Evolutionary conservation across 2,113 vertebrate species (phyloP), one percentile per base, ranked within the genome.

Genomic region (Triplophysa siluroides): DNA sequence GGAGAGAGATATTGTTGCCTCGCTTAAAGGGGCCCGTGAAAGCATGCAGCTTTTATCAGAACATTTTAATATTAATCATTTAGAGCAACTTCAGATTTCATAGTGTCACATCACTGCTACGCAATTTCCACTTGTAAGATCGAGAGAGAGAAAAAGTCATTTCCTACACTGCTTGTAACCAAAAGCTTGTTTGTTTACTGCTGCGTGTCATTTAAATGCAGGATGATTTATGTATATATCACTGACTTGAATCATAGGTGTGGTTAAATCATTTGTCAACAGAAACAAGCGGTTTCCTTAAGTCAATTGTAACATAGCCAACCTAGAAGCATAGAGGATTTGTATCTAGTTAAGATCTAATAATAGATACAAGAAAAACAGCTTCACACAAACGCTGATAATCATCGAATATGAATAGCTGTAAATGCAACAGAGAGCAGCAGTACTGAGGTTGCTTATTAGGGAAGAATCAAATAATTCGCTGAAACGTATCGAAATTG

Each of bases 51-150:
- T 93, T 93, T 96, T 95, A 96, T 96, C 95, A 95, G 92, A 95
- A 93, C 94, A 92, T 94, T 96, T 95, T 96, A 96, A 96, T 96
- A 95, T 96, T 95, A 96, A 96, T 95, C 94, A 91, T 91, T 92
- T 92, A 64, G 92, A 95, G 94, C 91, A 93, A 94, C 89, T 92
- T 86, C 84, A 88, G 92, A 92, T 89, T 90, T 93, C 91, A 91
- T 91, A 91, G 92, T 92, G 89, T 80, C 92, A 94, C 60, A 61
- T 84, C 76, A 43, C 78, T 54, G 56, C 38, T 14, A 45, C 47
- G 26, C 16, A 47, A 54, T 47, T 61, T 79, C 52, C 29, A 76
- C 64, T 65, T 62, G 56, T 61, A 4, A 60, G 60, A 74, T 33
- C 21, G n/a, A 19, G 14, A 54, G 14, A 63, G 23, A 45, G 9